Base-by-base conservation (phyloP, 2,888 invertebrate species). In the Germaria angustata region DNA sequence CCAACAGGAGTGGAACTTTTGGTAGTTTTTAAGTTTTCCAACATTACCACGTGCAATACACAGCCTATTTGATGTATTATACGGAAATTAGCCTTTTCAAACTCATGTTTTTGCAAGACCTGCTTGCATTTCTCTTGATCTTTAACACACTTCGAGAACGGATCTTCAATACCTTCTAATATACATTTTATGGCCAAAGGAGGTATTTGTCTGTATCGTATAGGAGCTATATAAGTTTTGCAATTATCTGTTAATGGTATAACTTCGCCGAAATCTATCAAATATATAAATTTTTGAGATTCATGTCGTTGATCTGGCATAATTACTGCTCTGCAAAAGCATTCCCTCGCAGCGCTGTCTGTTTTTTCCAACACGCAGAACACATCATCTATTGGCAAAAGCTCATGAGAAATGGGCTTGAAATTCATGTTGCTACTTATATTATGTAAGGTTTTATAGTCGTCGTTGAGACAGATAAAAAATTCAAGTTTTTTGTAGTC, bases 111-210 rank as follows among this genome's bases (percentile, higher is more conserved):
- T 7, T 63, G 53, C 24, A 86, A 77, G 2, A 41, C 44, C 22
- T 34, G 46, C n/a, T 65, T 46, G n/a, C 84, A 77, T 49, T 81
- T 24, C n/a, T 32, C 13, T 9, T 24, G 49, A 63, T 84, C 65
- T 20, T 17, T 71, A 8, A 36, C 66, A 0, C 59, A 22, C 0
- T 78, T 76, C 0, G 55, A 17, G 1, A 4, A 9, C 0, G 41
- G 11, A 9, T 73, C 34, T n/a, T 72, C 78, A 20, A 84, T 34
- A 0, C 86, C 85, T 49, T 80, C 28, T 9, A 86, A 72, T 17
- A 72, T 53, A 65, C 86, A 86, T 59, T 84, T 84, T 6, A 86
- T 78, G 7, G 86, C 85, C 34, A 85, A 72, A 7, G 82, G 79
- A 4, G 85, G 80, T 7, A 83, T 66, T n/a, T 82, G 32, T 15